Conservation (phyloP, 2,797 vertebrate species). For the Smutsia temminckii region DNA sequence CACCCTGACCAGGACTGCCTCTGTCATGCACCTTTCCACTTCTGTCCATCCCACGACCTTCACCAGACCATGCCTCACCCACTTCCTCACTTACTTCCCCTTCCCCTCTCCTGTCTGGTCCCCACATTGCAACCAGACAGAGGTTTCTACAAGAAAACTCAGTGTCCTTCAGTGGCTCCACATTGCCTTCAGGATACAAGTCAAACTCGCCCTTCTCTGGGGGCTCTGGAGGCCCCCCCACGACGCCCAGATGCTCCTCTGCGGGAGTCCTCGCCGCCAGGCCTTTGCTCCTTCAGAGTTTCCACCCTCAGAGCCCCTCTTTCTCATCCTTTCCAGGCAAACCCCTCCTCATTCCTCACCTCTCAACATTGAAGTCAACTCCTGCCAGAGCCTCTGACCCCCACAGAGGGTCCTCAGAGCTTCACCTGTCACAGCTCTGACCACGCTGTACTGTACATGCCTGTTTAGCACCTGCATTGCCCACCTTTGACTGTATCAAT, state of each 20-base stretch:
- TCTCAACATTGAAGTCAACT: neutral
- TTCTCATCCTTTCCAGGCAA: neutral
- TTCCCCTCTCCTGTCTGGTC: neutral
- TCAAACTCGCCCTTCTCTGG: neutral
- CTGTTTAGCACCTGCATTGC: neutral
- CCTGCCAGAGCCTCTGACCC: neutral
- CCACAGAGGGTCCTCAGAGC: neutral
- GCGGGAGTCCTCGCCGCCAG: neutral
- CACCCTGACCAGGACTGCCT: neutral
- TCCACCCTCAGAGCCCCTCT: neutral
- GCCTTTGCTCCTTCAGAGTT: neutral
- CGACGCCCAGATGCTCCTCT: too few relatives aligned
- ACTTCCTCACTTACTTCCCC: neutral
- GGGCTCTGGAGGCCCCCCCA: too few relatives aligned
- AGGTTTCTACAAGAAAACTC: neutral
- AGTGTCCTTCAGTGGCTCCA: neutral
- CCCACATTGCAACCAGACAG: neutral
- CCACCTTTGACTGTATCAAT: neutral
- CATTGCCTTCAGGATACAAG: neutral
- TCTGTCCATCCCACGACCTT: neutral
- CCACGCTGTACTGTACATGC: neutral
- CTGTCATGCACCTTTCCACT: neutral
- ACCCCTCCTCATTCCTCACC: neutral
- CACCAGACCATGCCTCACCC: neutral
- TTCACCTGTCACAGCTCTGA: neutral